Evolutionary conservation across 2,113 vertebrate species (phyloP), one percentile per base, ranked within the genome.

Genomic region (Otolemur garnettii): DNA sequence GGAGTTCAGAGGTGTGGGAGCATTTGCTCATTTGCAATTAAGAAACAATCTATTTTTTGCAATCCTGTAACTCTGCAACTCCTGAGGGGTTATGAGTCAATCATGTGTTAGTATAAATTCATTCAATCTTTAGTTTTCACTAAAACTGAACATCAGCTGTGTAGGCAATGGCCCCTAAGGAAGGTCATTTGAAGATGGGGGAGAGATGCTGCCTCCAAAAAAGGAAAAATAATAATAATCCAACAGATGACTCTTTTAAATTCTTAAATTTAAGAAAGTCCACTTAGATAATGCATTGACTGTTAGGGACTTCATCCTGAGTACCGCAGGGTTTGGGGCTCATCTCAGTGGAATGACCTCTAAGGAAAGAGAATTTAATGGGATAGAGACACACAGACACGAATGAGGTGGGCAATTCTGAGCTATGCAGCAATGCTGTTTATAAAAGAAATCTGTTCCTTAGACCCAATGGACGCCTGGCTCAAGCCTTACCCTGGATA

Each of bases 31-130:
- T 26, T 72, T n/a, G 50, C 93, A 85, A 50, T 83, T 91, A 78
- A 38, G 57, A 79, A 72, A 64, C 7, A 35, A 75, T 60, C 53
- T 90, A 68, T 78, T 92, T 96, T 85, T 85, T 89, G 12, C 53
- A 64, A 2, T 57, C 24, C 33, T 8, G 11, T 86, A 83, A 87
- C 30, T 62, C 0, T 50, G 74, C 35, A 66, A 89, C 72, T 74
- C 95, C 91, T 59, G 77, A 91, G 57, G 80, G 80, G 45, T 90
- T 84, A 45, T 14, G 21, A 94, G 62, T 77, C 93, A 93, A 93
- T 35, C 77, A 81, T 71, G 90, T 60, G 81, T 90, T 33, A 35
- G 13, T 15, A 26, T 45, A 80, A 50, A 78, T 90, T 35, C 72
- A 59, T 26, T 87, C 24, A 38, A 5, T 90, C 71, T 92, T 80